These are phyloP conservation scores for Drosophila flavopinicola DNA, from an alignment of 2,888 invertebrate genomes.

Conservation along the genomic window DNA sequence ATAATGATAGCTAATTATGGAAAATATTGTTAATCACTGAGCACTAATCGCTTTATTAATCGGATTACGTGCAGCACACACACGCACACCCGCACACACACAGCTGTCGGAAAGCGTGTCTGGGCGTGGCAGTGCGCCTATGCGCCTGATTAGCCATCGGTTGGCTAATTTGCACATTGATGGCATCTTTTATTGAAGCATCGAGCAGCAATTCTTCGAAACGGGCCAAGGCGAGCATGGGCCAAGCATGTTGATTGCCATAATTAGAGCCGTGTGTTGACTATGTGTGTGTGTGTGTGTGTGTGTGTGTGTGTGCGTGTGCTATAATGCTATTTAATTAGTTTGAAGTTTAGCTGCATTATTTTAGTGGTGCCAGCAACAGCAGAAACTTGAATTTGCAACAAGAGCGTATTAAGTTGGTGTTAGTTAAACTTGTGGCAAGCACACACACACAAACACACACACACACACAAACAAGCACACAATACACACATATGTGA, in stretches of 20 bases:
- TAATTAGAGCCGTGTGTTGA: conserved; percentile 62
- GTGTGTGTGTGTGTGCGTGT: conserved; percentile 11
- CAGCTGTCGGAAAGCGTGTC: conserved; percentile 13
- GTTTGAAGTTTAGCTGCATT: conserved; percentile 69
- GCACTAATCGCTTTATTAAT: conserved; percentile 75
- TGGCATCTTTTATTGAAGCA: conserved; percentile 72
- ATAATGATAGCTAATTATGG: conserved; percentile 71
- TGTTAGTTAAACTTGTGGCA: conserved; percentile 52
- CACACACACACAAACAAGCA: background rate
- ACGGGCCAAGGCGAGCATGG: conserved; percentile 30
- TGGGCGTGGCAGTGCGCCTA: conserved; percentile 38
- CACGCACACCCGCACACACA: conserved; percentile 30
- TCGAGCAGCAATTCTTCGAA: conserved; percentile 40
- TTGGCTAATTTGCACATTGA: conserved; percentile 77
- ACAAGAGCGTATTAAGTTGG: conserved; percentile 32
- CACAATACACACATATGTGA: conserved; percentile 1
- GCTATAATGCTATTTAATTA: conserved; percentile 70
- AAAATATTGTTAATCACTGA: conserved; percentile 76
- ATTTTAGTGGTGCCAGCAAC: conserved; percentile 32
- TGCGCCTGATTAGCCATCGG: conserved; percentile 70
- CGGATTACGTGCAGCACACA: conserved; percentile 62
- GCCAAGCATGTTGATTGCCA: conserved; percentile 67
- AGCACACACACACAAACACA: conserved; percentile 8
- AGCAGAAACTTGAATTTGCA: conserved; percentile 28
- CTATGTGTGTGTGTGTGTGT: conserved; percentile 3